Evolutionary conservation across 2,888 invertebrate genomes (phyloP).

Genomic region (Caenorhabditis afra): DNA sequence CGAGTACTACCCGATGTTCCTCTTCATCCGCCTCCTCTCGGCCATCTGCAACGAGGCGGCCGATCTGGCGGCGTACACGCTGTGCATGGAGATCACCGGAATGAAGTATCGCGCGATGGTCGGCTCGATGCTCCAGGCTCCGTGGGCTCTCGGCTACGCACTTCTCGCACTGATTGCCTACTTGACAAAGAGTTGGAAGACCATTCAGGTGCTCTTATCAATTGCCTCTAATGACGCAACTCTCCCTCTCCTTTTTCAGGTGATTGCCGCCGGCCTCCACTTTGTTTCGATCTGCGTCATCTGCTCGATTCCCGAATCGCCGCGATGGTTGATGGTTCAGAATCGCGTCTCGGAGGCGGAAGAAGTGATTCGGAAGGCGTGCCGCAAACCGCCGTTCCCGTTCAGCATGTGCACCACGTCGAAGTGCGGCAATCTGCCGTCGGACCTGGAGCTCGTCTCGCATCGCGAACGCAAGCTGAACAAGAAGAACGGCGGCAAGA

Average conservation of each 20-base stretch:
- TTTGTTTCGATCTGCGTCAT: conserved; percentile 78
- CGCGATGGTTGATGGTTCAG: conserved; percentile 79
- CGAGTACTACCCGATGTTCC: conserved; percentile 76
- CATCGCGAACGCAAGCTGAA: conserved; percentile 77
- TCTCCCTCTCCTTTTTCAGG: too few species aligned
- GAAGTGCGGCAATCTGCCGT: conserved; percentile 76
- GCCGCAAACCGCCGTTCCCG: conserved; percentile 79
- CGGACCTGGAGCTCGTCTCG: conserved; percentile 78
- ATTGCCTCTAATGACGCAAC: too few species aligned
- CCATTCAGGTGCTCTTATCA: conserved; percentile 71
- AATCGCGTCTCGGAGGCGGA: conserved; percentile 80
- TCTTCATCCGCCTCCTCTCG: conserved; percentile 74
- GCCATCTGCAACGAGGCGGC: conserved; percentile 79
- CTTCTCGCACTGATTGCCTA: conserved; percentile 80
- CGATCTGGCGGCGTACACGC: conserved; percentile 80
- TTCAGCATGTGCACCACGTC: conserved; percentile 77
- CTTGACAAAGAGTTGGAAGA: conserved; percentile 78
- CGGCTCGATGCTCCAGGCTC: conserved; percentile 79
- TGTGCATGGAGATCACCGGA: conserved; percentile 80
- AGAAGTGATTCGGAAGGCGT: conserved; percentile 79
- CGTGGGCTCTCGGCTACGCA: conserved; percentile 80
- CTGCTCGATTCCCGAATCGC: conserved; percentile 80
- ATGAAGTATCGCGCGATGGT: conserved; percentile 79
- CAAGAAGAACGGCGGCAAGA: conserved; percentile 66
- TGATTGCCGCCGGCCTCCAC: conserved; percentile 79